These are phyloP conservation scores for Axis porcinus DNA, from an alignment of 2,113 vertebrate genomes.

Conservation along the genomic window DNA sequence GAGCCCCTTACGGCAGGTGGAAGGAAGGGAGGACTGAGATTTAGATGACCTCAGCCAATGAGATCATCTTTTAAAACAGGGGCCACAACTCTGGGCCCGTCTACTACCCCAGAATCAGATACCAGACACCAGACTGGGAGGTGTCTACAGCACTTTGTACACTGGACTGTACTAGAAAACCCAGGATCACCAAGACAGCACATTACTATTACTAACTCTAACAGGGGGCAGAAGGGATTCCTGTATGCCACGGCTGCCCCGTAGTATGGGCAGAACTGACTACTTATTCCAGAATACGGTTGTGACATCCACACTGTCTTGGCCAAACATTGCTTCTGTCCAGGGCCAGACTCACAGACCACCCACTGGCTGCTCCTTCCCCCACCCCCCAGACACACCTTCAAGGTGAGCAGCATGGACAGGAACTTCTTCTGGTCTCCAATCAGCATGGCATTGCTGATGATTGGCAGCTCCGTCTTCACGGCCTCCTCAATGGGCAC, in stretches of 20 bases:
- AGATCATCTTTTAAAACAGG: not conserved
- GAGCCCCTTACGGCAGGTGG: not conserved
- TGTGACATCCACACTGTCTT: not conserved
- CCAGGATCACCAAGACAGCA: not conserved
- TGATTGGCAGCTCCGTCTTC: conserved; percentile 86
- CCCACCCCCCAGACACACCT: conserved; percentile 75
- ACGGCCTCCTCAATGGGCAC: conserved; percentile 88
- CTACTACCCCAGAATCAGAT: too few relatives aligned
- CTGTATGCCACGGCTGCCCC: rapidly evolving
- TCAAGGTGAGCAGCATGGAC: conserved; percentile 89
- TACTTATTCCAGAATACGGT: not conserved
- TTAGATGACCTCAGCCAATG: not conserved
- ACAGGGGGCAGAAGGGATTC: not conserved
- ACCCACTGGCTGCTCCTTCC: not conserved
- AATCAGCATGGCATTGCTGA: conserved; percentile 89
- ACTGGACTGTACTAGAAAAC: not conserved
- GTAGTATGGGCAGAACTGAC: not conserved
- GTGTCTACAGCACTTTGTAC: too few relatives aligned
- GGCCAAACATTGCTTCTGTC: not conserved
- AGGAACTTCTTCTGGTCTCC: conserved; percentile 91
- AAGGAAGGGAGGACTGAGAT: not conserved
- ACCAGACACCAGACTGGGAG: too few relatives aligned
- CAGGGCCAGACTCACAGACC: not conserved
- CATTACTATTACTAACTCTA: not conserved
- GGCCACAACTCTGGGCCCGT: rapidly evolving